Conservation (phyloP, 1,140 invertebrate species). For the Helicoverpa armigera region DNA sequence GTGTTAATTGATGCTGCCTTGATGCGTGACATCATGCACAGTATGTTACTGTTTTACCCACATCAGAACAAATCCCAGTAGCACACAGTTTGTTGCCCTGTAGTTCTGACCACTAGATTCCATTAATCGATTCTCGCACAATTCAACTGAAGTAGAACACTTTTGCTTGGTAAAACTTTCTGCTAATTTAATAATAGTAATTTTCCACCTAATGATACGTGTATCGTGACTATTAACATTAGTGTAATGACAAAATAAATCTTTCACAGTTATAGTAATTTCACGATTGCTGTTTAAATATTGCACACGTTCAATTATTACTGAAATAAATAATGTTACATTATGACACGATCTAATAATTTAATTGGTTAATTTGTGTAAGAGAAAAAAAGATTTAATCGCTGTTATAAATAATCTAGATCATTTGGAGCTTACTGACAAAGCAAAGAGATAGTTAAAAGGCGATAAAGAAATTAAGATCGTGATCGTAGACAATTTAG, state of each 20-base stretch:
- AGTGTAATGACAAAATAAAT: constrained; percentile 26
- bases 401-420: constrained; percentile 6
- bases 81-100: neutral
- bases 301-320: neutral
- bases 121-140: neutral
- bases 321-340: neutral
- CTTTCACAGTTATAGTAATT: constrained; percentile 3
- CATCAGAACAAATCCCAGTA: neutral
- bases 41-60: constrained; percentile 8
- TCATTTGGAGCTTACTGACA: neutral
- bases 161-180: neutral
- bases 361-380: constrained; percentile 16
- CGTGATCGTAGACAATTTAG: neutral
- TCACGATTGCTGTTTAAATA: constrained; percentile 25
- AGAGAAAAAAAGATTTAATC: neutral
- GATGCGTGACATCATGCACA: constrained; percentile 13
- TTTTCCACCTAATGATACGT: constrained; percentile 4
- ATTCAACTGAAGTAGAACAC: neutral
- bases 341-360: constrained; percentile 14
- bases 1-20: neutral
- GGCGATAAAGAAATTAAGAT: constrained; percentile 2
- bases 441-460: neutral
- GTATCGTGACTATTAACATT: constrained; percentile 38
- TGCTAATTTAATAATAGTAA: constrained; percentile 2
- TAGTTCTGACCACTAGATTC: neutral